Evolutionary conservation across 1,140 invertebrate species (phyloP).

Genomic region (Lepeophtheirus salmonis): DNA sequence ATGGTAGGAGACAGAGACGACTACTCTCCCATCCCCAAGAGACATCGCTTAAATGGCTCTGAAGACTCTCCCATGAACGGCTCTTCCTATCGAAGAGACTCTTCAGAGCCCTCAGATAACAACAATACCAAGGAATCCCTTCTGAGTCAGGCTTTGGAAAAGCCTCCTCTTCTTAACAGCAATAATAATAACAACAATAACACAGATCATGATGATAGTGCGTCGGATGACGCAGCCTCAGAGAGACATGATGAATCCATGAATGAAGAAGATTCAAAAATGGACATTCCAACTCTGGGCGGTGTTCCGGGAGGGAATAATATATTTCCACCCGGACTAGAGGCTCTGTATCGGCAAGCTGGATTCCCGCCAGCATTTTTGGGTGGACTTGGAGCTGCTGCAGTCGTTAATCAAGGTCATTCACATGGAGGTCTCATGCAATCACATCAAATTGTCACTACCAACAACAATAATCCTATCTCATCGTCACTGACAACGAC

Average conservation of each 20-base stretch:
- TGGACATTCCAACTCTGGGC: neutral
- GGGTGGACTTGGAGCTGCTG: neutral
- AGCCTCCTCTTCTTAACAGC: neutral
- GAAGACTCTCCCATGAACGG: neutral
- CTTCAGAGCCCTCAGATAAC: neutral
- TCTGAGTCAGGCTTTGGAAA: slow-evolving; percentile 15
- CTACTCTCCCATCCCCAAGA: neutral
- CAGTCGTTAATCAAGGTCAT: neutral
- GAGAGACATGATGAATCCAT: slow-evolving; percentile 2
- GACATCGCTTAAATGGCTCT: neutral
- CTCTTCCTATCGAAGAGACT: neutral
- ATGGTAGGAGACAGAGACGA: neutral
- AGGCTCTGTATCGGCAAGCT: slow-evolving; percentile 18
- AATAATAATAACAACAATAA: neutral
- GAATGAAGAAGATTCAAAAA: neutral
- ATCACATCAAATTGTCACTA: neutral
- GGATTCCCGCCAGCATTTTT: slow-evolving; percentile 16
- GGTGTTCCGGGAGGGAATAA: neutral
- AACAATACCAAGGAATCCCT: slow-evolving; percentile 5
- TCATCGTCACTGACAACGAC: neutral
- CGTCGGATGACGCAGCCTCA: neutral
- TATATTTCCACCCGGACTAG: slow-evolving; percentile 16
- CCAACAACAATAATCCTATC: neutral
- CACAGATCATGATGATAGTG: slow-evolving; percentile 7
- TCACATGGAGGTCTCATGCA: neutral